Evolutionary conservation across 2,888 invertebrate genomes (phyloP), one percentile per base, ranked within the genome.

Genomic region (Callinectes sapidus): DNA sequence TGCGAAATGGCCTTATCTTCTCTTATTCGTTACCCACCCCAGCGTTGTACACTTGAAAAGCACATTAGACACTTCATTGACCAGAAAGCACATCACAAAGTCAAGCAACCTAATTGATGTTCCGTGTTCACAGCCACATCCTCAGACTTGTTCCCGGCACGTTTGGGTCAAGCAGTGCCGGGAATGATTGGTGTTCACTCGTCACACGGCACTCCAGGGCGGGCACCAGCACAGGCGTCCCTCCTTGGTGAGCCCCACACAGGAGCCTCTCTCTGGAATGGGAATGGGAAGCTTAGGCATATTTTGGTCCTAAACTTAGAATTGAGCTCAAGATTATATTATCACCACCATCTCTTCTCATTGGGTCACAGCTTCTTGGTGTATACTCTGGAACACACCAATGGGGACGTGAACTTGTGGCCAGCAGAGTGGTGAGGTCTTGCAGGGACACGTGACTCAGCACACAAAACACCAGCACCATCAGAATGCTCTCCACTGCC

Each of bases 381-480:
- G 39, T 90, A 86, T 35, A 90, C 90, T 35, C 85, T 85, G 32
- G 90, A 90, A 85, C 90, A 90, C 8, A 90, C 35, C 18, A 90
- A 35, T 1, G 90, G 90, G 16, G 85, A 90, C 48, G 86, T 32
- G 81, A 54, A 85, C 90, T 55, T 2, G 90, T 90, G 32, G 90
- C 90, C 32, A 85, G 55, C 54, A 90, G 90, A 32, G 90, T 90
- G 48, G 90, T 90, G 35, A 90, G 55, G 81, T 90, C 90, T 1
- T 81, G 90, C 48, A 90, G 85, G 35, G 90, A 90, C 28, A 85
- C 85, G 55, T 90, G 90, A 14, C 90, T 54, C 5, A 90, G 85
- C n/a, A 90, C 90, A 81, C 90, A 86, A 55, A 86, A 90, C 32
- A 90, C 90, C 32, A 90, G 85, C 35, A 86, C 90, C 32, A 90